These are phyloP conservation scores for Larimichthys polyactis DNA, from an alignment of 2,113 vertebrate species.

Conservation along the genomic window DNA sequence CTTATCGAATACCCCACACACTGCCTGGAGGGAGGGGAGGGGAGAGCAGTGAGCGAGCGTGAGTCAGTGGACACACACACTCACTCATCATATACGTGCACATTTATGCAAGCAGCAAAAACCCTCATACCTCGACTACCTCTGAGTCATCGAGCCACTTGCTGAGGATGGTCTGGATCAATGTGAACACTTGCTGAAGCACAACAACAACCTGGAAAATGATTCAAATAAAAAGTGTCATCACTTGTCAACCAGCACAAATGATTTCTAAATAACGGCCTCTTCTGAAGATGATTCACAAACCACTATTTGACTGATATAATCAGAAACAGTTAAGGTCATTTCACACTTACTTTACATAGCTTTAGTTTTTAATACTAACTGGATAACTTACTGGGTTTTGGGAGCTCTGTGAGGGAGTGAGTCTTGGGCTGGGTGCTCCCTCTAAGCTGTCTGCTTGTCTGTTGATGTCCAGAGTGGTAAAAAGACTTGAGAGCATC, in stretches of 20 bases:
- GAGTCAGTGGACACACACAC: constrained; percentile 1
- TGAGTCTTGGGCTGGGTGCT: constrained; percentile 80
- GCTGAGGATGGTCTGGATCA: constrained; percentile 95
- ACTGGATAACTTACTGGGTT: constrained; percentile 89
- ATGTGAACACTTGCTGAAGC: constrained; percentile 94
- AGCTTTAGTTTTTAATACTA: neutral
- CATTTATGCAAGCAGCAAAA: constrained; percentile 13
- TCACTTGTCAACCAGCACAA: neutral
- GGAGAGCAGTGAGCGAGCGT: constrained; percentile 11
- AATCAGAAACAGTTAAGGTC: neutral
- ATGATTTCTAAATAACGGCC: no score
- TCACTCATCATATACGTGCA: neutral
- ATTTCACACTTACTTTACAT: no score
- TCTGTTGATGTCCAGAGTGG: constrained; percentile 92
- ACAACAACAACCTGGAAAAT: constrained; percentile 91
- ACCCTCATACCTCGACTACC: constrained; percentile 92
- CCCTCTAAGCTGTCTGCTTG: constrained; percentile 88
- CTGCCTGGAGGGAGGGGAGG: constrained; percentile 83
- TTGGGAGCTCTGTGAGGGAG: constrained; percentile 83
- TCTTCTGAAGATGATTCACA: neutral
- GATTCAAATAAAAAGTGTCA: neutral
- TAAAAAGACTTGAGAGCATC: constrained; percentile 95
- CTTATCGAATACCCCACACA: constrained; percentile 96
- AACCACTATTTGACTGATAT: neutral
- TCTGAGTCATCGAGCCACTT: constrained; percentile 96